A percentile compares a stretch with the other conserved stretches of the same genome.
These are phyloP conservation scores for Ascaphus truei DNA, from an alignment of 2,113 vertebrate species.

Conservation along the genomic window DNA sequence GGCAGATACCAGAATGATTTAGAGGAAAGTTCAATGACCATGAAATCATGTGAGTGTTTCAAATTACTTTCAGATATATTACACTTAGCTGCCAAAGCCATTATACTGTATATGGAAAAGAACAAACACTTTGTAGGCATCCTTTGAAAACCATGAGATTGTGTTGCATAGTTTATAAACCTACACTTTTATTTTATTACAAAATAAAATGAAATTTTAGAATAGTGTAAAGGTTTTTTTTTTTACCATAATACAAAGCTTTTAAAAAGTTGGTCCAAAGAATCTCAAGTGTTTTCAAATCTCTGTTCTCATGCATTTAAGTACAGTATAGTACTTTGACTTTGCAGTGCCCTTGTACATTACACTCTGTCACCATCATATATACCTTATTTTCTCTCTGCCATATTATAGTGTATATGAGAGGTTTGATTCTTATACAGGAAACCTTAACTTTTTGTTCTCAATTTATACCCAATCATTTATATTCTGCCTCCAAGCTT, in stretches of 20 bases:
- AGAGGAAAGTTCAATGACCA: slow-evolving; percentile 30
- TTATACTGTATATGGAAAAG: slow-evolving; percentile 17
- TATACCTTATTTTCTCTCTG: not conserved
- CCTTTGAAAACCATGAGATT: not conserved
- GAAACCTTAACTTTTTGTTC: not conserved
- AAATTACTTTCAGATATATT: slow-evolving; percentile 34
- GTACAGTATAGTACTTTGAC: not conserved
- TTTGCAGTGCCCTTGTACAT: not conserved
- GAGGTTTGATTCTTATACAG: not conserved
- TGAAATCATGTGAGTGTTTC: slow-evolving; percentile 39
- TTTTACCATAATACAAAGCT: not conserved
- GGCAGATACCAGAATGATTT: slow-evolving; percentile 38
- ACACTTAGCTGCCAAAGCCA: slow-evolving; percentile 18
- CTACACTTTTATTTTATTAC: slow-evolving; percentile 12
- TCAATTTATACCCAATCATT: no score
- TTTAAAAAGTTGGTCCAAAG: not conserved
- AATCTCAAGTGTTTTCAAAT: not conserved
- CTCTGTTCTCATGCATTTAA: not conserved
- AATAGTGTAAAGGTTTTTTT: not conserved
- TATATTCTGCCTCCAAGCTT: no score
- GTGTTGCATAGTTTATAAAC: not conserved
- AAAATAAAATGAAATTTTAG: not conserved
- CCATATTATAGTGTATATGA: not conserved
- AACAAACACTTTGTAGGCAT: slow-evolving; percentile 18
- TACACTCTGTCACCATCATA: not conserved